These are phyloP conservation scores for Drosophila kanekoi DNA, from an alignment of 2,888 invertebrate species.

Conservation along the genomic window DNA sequence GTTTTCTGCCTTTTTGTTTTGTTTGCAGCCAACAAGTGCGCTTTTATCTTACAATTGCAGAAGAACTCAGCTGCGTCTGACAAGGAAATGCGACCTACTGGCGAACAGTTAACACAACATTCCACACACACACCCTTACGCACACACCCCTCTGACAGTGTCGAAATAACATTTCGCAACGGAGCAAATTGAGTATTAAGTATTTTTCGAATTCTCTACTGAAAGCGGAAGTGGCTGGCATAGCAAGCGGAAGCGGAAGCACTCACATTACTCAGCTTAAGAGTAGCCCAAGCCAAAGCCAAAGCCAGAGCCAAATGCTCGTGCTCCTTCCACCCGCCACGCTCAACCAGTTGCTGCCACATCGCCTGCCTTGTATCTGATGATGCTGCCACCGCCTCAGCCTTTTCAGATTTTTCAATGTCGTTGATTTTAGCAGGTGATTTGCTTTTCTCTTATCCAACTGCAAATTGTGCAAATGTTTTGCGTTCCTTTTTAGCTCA, in stretches of 20 bases:
- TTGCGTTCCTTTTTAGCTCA: slow-evolving; percentile 4
- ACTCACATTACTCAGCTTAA: slow-evolving; percentile 70
- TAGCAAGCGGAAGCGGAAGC: slow-evolving; percentile 71
- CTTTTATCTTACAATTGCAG: slow-evolving; percentile 58
- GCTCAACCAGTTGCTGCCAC: slow-evolving; percentile 6
- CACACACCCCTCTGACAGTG: slow-evolving; percentile 9
- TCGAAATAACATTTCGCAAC: slow-evolving; percentile 52
- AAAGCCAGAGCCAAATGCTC: slow-evolving; percentile 1
- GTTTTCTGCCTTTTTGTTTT: slow-evolving; percentile 11
- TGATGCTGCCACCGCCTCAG: slow-evolving; percentile 8
- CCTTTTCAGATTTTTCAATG: slow-evolving; percentile 23
- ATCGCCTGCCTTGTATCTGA: slow-evolving; percentile 4
- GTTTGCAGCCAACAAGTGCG: slow-evolving; percentile 39
- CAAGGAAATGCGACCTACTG: slow-evolving; percentile 52
- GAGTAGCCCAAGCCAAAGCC: slow-evolving; percentile 32
- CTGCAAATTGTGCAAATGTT: slow-evolving; percentile 36
- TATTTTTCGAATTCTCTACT: slow-evolving; percentile 62
- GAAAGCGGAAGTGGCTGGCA: slow-evolving; percentile 65
- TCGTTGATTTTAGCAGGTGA: slow-evolving; percentile 44
- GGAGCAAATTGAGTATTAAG: slow-evolving; percentile 75
- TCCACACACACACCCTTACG: slow-evolving; percentile 7
- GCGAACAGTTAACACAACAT: slow-evolving; percentile 59
- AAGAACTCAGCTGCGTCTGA: slow-evolving; percentile 24
- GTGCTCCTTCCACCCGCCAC: not conserved
- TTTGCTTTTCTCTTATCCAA: slow-evolving; percentile 28